Evolutionary conservation across 2,888 invertebrate species (phyloP), one percentile per base, ranked within the genome.

Genomic region (Drosophila tripunctata): DNA sequence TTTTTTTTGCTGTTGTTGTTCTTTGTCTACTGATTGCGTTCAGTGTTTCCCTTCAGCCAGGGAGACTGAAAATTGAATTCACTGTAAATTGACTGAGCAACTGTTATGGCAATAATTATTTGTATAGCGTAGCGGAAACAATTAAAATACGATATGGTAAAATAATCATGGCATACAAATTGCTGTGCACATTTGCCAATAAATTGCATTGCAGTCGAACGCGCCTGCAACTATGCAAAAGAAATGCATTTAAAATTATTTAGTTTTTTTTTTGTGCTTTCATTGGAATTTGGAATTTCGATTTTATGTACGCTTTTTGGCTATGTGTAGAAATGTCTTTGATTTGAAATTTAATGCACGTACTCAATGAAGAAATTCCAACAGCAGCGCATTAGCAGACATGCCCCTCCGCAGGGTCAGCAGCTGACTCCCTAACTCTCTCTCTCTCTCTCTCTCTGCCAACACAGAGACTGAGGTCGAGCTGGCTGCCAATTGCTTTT

Each of bases 281-380:
- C 10, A 27, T 21, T 24, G n/a, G n/a, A n/a, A 5, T 48, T 10
- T n/a, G n/a, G n/a, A n/a, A n/a, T n/a, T n/a, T n/a, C n/a, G n/a
- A n/a, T n/a, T n/a, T n/a, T n/a, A n/a, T n/a, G n/a, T n/a, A n/a
- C n/a, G n/a, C 61, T 65, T 75, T 80, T 80, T 47, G 31, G 44
- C 30, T 41, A 35, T 48, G 44, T 61, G 69, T 12, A 47, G 62
- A 58, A 57, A 67, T 79, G 66, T 40, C 60, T 76, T 70, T 76
- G 77, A 87, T 87, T 88, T 79, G 66, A 77, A 76, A 88, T 88
- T 88, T 88, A 83, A 81, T 76, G 88, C 88, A 88, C 88, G 88
- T 88, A 88, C 83, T 89, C 89, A 89, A 89, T 88, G 89, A 89
- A 89, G 89, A 88, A 88, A 88, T 88, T 88, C 88, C 89, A 87